phyloP scores from a whole-genome alignment of 2,888 invertebrate species.

The Drosophila mulleri region DNA sequence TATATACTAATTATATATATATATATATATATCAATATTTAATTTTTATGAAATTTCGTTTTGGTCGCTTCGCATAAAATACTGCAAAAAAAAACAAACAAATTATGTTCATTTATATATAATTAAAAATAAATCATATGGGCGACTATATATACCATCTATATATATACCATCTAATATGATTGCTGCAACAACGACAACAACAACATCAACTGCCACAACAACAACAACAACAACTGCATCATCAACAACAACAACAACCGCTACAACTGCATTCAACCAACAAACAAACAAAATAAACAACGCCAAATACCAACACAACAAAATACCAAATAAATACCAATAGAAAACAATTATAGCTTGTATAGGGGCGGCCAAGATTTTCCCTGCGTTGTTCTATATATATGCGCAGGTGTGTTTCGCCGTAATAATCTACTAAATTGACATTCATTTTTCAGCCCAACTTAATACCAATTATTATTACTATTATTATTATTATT shows the following conservation, averaged over 20 bases:
- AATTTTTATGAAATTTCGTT: constrained; percentile 20
- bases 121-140: constrained; percentile 22
- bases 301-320: constrained; percentile 35
- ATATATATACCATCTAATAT: constrained; percentile 17
- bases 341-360: constrained; percentile 53
- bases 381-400: constrained; percentile 85
- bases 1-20: constrained; percentile 6
- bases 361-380: constrained; percentile 81
- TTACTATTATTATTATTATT: constrained; percentile 27
- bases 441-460: constrained; percentile 53
- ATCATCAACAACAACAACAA: constrained; percentile 45
- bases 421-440: constrained; percentile 55
- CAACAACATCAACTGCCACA: constrained; percentile 41
- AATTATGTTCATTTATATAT: constrained; percentile 41
- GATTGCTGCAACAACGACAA: constrained; percentile 33
- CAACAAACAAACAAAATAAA: constrained; percentile 9
- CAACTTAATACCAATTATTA: constrained; percentile 21
- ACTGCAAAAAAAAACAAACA: constrained; percentile 13
- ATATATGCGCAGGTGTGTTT: constrained; percentile 85
- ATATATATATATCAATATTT: constrained; percentile 19
- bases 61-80: constrained; percentile 49
- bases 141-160: constrained; percentile 15
- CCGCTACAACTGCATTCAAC: constrained; percentile 34
- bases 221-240: constrained; percentile 40
- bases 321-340: constrained; percentile 10